A percentile compares a stretch with the other conserved stretches of the same genome.
These are phyloP conservation scores for Galeruca laticollis DNA, from an alignment of 2,888 invertebrate genomes.

Conservation along the genomic window DNA sequence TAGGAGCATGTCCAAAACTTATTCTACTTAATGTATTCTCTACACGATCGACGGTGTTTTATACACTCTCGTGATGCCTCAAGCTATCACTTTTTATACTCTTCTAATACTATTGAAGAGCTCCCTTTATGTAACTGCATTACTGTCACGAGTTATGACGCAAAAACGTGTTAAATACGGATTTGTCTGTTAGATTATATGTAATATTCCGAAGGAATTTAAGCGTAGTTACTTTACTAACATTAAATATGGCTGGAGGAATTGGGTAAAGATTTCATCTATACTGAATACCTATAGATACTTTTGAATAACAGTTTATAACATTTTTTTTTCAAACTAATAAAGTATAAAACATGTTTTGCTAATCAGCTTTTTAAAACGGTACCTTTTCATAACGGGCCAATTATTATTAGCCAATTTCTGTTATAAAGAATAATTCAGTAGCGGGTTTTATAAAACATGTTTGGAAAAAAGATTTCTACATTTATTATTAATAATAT, in stretches of 20 bases:
- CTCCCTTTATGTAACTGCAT: slow-evolving; percentile 31
- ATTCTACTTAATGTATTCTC: neutral
- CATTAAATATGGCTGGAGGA: slow-evolving; percentile 8
- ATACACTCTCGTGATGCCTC: slow-evolving; percentile 24
- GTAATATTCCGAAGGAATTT: slow-evolving; percentile 11
- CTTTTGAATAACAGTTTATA: too few species aligned
- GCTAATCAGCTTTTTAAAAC: too few species aligned
- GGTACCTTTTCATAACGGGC: too few species aligned
- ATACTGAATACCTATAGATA: neutral
- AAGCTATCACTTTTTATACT: slow-evolving; percentile 25
- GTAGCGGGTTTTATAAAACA: too few species aligned
- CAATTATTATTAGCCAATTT: too few species aligned
- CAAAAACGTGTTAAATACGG: slow-evolving; percentile 28
- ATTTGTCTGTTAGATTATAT: slow-evolving; percentile 25
- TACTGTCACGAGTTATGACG: slow-evolving; percentile 25
- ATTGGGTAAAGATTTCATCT: slow-evolving; percentile 15
- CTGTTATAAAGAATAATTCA: too few species aligned
- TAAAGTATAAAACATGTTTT: too few species aligned
- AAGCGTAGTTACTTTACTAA: slow-evolving; percentile 5
- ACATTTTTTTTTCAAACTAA: too few species aligned
- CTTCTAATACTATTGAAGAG: slow-evolving; percentile 26
- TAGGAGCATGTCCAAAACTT: too few species aligned
- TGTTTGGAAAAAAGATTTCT: too few species aligned
- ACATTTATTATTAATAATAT: too few species aligned
- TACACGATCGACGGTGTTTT: neutral